Evolutionary conservation across 2,888 invertebrate genomes (phyloP), one percentile per base, ranked within the genome.

Genomic region (Patella caerulea): DNA sequence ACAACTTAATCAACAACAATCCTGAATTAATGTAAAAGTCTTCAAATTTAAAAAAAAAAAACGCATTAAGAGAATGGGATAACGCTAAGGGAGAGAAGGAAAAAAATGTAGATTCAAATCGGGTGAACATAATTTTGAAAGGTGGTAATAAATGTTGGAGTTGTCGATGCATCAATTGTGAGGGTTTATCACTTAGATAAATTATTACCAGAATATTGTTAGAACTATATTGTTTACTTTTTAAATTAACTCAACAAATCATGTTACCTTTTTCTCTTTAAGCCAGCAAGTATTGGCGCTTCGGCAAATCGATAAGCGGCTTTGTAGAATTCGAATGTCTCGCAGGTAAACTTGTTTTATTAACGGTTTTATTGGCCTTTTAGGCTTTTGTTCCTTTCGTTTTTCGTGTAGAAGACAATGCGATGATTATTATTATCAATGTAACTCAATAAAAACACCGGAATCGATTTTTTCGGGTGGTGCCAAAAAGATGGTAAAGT

Each of bases 401-500:
- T 65, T 65, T 65, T 65, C 65, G 19, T 15, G 24, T 24, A 24
- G 19, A 19, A 65, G 19, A 14, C 19, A 65, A 65, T 65, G 24
- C 24, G 65, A 65, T 65, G 65, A 65, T 65, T 65, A 65, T 65
- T 65, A 65, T 65, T 65, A 65, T 65, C 65, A 65, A 65, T 65
- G 65, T 65, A 65, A 65, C 24, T 65, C 65, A 65, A 65, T 65
- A 65, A n/a, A 65, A 65, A 24, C 65, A 19, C 24, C 19, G 24
- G 24, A 65, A 65, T 65, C 65, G 65, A 65, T 65, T 65, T 45
- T 45, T 19, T 19, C 3, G 65, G 24, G 19, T 65, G 65, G 65
- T 65, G 65, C 65, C 65, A 65, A 65, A 65, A 65, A 65, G 65
- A 65, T 65, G 65, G 65, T 65, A 65, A 65, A 65, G 65, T 65